These are phyloP conservation scores for Lycophotia porphyrea DNA, from an alignment of 2,888 invertebrate species.

Conservation along the genomic window DNA sequence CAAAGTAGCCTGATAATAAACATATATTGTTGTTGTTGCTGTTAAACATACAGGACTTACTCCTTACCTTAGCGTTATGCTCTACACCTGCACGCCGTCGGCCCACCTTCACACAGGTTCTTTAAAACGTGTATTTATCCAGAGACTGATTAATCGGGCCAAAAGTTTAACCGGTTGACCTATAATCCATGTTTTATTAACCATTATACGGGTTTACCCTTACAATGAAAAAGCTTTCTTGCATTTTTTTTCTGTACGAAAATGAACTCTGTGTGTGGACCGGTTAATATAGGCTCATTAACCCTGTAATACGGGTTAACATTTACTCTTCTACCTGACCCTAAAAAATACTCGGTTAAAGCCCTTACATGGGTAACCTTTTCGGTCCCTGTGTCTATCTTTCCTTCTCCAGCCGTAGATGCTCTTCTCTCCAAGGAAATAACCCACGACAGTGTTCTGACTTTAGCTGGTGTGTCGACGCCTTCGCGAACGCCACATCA, in stretches of 20 bases:
- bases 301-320: too few relatives aligned
- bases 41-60: conserved; percentile 92
- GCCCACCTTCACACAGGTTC: not conserved
- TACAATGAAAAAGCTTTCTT: too few relatives aligned
- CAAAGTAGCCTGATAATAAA: too few relatives aligned
- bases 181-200: not conserved
- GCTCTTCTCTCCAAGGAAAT: not conserved
- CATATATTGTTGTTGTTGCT: too few relatives aligned
- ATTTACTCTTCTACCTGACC: too few relatives aligned
- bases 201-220: too few relatives aligned
- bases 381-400: not conserved
- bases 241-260: too few relatives aligned
- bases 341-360: not conserved
- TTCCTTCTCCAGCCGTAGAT: not conserved
- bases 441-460: not conserved
- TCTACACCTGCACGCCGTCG: not conserved
- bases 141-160: not conserved
- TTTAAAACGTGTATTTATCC: not conserved
- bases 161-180: not conserved
- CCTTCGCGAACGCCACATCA: too few relatives aligned
- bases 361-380: not conserved
- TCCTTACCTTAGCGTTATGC: too few relatives aligned
- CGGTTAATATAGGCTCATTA: too few relatives aligned
- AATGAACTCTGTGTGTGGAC: too few relatives aligned
- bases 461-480: too few relatives aligned